phyloP scores from a whole-genome alignment of 1,140 invertebrate genomes.

The Drosophila tropicalis region DNA sequence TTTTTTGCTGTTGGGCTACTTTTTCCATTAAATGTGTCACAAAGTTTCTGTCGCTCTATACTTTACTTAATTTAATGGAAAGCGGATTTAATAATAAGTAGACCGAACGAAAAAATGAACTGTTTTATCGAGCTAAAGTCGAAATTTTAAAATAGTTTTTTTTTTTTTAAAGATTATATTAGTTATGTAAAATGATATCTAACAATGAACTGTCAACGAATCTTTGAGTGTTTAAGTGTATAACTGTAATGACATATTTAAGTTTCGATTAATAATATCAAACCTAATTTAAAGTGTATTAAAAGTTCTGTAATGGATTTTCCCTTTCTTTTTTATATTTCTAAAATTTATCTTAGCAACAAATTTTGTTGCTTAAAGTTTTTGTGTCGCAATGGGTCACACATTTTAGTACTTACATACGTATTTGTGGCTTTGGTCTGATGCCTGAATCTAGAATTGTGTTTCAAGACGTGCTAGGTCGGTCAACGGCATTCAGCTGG shows the following conservation, averaged over 20 bases:
- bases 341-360: conserved; percentile 24
- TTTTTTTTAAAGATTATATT: too few species aligned
- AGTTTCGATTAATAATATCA: too few species aligned
- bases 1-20: conserved; percentile 58
- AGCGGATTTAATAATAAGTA: background rate
- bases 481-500: conserved; percentile 47
- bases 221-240: too few species aligned
- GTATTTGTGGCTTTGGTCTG: conserved; percentile 9
- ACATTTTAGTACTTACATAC: background rate
- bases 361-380: conserved; percentile 66
- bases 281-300: too few species aligned
- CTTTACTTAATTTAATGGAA: background rate
- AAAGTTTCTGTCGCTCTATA: conserved; percentile 46
- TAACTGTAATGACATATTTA: too few species aligned
- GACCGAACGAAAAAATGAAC: too few species aligned
- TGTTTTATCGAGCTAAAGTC: too few species aligned
- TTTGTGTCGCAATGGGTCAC: conserved; percentile 38
- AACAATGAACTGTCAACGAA: too few species aligned
- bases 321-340: too few species aligned
- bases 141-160: too few species aligned
- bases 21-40: conserved; percentile 74
- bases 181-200: too few species aligned
- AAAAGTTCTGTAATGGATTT: background rate
- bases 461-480: conserved; percentile 54
- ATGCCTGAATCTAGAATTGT: conserved; percentile 35